These are phyloP conservation scores for Bubalus kerabau DNA, from an alignment of 2,113 vertebrate species.

Conservation along the genomic window DNA sequence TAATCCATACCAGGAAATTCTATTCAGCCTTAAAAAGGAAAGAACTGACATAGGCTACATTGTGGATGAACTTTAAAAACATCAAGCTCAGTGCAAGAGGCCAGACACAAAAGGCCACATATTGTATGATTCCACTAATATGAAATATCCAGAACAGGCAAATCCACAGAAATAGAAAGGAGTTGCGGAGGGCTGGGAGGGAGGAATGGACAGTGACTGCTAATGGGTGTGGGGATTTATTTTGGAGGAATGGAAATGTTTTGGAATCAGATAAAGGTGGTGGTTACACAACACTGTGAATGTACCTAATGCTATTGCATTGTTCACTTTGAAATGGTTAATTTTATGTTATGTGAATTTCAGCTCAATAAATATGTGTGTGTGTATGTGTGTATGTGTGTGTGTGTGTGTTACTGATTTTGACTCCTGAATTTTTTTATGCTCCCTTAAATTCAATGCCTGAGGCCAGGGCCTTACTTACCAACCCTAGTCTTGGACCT, in stretches of 20 bases:
- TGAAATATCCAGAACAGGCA: background rate
- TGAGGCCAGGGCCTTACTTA: background rate
- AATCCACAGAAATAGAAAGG: slow-evolving; percentile 16
- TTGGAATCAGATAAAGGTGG: background rate
- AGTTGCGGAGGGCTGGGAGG: background rate
- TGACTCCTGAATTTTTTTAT: background rate
- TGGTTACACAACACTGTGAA: background rate
- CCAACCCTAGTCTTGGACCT: background rate
- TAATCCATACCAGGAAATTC: background rate
- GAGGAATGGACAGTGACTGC: background rate
- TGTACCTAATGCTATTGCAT: background rate
- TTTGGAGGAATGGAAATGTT: background rate
- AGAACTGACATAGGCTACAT: background rate
- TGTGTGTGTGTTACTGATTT: background rate
- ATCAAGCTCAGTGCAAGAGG: background rate
- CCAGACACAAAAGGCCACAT: background rate
- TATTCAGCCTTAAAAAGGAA: slow-evolving; percentile 21
- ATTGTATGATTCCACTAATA: background rate
- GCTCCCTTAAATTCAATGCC: background rate
- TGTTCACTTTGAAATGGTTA: background rate
- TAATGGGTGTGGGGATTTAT: background rate
- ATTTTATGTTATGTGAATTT: background rate
- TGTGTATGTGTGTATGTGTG: background rate
- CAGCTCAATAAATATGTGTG: background rate
- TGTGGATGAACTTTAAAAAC: background rate